These are phyloP conservation scores for Hanleya hanleyi DNA, from an alignment of 2,888 invertebrate species.

Conservation along the genomic window DNA sequence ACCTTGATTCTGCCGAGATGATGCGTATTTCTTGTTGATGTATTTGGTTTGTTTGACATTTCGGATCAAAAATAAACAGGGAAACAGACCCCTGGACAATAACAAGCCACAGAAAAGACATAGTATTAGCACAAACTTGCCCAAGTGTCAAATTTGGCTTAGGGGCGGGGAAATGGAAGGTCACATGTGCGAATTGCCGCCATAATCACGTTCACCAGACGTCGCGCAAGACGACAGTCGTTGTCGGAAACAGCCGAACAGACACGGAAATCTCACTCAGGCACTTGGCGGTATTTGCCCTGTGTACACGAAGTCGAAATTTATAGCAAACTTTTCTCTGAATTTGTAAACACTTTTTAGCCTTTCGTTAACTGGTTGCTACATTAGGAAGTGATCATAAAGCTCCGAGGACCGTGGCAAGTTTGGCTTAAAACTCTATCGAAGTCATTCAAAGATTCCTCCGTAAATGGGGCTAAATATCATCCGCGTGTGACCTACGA, in stretches of 20 bases:
- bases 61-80: slow-evolving; percentile 5
- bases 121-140: slow-evolving; percentile 6
- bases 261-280: background rate
- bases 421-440: too few relatives aligned
- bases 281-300: slow-evolving; percentile 4
- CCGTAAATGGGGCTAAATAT: too few relatives aligned
- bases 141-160: slow-evolving; percentile 12
- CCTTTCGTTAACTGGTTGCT: too few relatives aligned
- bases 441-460: too few relatives aligned
- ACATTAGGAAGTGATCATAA: too few relatives aligned
- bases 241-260: background rate
- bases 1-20: background rate
- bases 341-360: too few relatives aligned
- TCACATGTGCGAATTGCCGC: background rate
- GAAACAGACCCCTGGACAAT: background rate
- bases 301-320: background rate
- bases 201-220: slow-evolving; percentile 5
- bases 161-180: slow-evolving; percentile 1
- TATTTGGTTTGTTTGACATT: slow-evolving; percentile 7
- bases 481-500: too few relatives aligned
- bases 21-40: background rate
- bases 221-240: background rate
- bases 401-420: too few relatives aligned
- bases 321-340: slow-evolving; percentile 8
- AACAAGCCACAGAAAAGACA: slow-evolving; percentile 5